Base-by-base conservation (phyloP, 1,140 invertebrate genomes). In the Brevipalpus yothersi region DNA sequence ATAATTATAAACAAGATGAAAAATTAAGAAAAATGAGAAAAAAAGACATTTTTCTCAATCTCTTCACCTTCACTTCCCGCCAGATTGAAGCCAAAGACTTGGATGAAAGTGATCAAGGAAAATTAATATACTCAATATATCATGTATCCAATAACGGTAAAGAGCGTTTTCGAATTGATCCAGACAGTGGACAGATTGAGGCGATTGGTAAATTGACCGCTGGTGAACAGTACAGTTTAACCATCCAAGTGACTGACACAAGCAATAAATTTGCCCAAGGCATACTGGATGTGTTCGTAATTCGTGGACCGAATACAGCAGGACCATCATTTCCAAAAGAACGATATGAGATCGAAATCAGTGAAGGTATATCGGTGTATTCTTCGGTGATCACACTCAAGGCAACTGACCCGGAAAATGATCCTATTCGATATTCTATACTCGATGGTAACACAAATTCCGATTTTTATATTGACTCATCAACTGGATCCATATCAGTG, bases 391-490 rank as follows among this genome's bases (percentile, higher is more conserved):
- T 80, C 0, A 81, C 80, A 39, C 9, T 66, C 19, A 70, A 86
- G 79, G 85, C 86, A 2, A 73, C 80, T 63, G 86, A 91, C 75
- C 86, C 86, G 21, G 86, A 90, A 59, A 89, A 91, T 70, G 91
- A 92, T 68, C 76, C 77, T 45, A 86, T 93, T 49, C 77, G 77
- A 1, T 92, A 92, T 70, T 79, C 80, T 39, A 79, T 92, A 57
- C 79, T 82, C 43, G 77, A 80, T 53, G 83, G 65, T 47, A 56
- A 62, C 15, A 74, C 84, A 84, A 56, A 60, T 60, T 73, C 64
- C 61, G 60, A 79, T 9, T 81, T 82, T 68, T 81, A 81, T 64
- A 86, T 93, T 64, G 83, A 91, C 66, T 75, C 77, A 8, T 79
- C 77, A 43, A 82, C 84, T 1, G 89, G 89, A 0, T 71, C 82